A percentile compares a stretch with the other conserved stretches of the same genome.
Conservation (phyloP, 2,797 vertebrate species). For the Gobio occitaniae region DNA sequence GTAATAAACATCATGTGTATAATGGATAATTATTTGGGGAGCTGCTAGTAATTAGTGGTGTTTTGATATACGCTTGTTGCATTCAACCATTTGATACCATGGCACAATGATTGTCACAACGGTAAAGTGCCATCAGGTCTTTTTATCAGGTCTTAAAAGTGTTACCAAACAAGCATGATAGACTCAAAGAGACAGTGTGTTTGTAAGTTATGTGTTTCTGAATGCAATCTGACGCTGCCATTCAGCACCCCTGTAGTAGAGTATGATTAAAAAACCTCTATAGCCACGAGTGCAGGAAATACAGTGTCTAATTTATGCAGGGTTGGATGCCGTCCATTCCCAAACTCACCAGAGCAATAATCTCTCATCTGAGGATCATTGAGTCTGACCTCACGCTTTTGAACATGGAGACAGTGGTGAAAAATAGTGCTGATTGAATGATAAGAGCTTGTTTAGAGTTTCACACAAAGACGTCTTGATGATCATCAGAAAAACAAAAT, state of each 20-base stretch:
- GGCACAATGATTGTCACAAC: background rate
- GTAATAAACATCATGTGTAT: conserved; percentile 8
- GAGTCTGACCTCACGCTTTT: conserved; percentile 40
- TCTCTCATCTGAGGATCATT: conserved; percentile 22
- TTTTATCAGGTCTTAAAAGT: background rate
- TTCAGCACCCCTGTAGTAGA: background rate
- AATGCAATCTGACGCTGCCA: background rate
- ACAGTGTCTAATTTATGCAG: conserved; percentile 7
- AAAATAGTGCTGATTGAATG: conserved; percentile 26
- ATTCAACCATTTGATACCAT: background rate
- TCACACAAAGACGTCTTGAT: background rate
- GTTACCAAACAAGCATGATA: background rate
- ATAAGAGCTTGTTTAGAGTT: conserved; percentile 7
- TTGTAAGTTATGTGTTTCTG: background rate
- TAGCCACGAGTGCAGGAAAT: background rate
- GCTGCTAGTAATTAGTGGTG: conserved; percentile 13
- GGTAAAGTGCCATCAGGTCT: background rate
- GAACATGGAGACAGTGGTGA: conserved; percentile 36
- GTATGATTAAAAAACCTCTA: conserved; percentile 14
- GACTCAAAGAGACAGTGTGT: background rate
- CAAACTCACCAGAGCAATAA: conserved; percentile 23
- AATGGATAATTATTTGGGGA: conserved; percentile 4
- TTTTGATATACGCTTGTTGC: background rate
- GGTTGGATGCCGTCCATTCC: conserved; percentile 28
- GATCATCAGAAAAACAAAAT: conserved; percentile 6